These are phyloP conservation scores for Popillia japonica DNA, from an alignment of 1,140 invertebrate species.

Conservation along the genomic window DNA sequence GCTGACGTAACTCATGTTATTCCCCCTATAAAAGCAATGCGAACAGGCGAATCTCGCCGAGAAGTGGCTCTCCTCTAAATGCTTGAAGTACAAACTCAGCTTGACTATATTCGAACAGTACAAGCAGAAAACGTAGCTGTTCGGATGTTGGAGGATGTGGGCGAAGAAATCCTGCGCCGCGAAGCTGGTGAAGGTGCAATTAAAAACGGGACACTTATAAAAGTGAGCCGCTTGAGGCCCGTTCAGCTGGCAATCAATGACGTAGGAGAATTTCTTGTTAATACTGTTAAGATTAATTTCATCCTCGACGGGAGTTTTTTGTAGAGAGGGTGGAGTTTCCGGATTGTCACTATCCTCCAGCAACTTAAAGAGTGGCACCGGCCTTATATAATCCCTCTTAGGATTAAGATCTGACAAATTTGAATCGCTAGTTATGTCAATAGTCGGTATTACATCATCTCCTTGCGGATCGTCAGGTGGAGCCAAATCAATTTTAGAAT, in stretches of 20 bases:
- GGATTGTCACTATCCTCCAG: neutral
- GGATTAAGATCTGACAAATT: neutral
- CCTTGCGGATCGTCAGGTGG: neutral
- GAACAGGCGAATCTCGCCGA: neutral
- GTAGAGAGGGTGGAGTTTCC: neutral
- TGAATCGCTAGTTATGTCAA: neutral
- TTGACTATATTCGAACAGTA: neutral
- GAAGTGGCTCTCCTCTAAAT: neutral
- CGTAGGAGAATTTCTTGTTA: neutral
- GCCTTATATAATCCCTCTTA: neutral
- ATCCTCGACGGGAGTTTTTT: neutral
- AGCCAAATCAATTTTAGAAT: neutral
- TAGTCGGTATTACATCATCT: neutral
- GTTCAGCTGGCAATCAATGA: neutral
- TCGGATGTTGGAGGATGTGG: neutral
- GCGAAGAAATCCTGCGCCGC: neutral
- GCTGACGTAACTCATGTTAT: neutral
- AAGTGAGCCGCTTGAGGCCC: neutral
- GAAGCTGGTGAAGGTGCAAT: neutral
- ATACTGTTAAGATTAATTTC: neutral
- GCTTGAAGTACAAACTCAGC: neutral
- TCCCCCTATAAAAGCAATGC: neutral
- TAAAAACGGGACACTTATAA: neutral
- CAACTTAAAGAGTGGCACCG: neutral
- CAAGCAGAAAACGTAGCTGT: neutral